Base-by-base conservation (phyloP, 2,888 invertebrate species). In the Dicyrtoma fusca region DNA sequence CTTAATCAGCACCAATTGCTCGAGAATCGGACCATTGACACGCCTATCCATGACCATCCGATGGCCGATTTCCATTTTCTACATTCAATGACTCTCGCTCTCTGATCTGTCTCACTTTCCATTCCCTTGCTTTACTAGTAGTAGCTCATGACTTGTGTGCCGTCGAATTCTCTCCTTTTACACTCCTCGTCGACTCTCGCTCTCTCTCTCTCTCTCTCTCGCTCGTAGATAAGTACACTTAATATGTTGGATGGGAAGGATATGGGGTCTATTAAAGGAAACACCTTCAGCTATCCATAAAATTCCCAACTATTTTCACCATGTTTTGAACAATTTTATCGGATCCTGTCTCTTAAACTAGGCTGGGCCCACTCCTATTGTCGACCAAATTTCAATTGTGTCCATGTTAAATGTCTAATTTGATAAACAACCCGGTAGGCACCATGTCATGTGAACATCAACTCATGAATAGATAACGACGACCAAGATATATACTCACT, bases 1-100 rank as follows among this genome's bases (percentile, higher is more conserved):
- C 78, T 80, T 80, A 80, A 80, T 80, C 80, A 80, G 80, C 79
- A 77, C 75, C 79, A 80, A 80, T 80, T 79, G 80, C 79, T 74
- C 71, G 73, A 75, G 78, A 79, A 80, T 79, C 76, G 77, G 77
- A 72, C 78, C 77, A 79, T 79, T 80, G 79, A 80, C 80, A 79
- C 80, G 80, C 80, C 80, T 79, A 71, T 78, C 76, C 64, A 71
- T 76, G 75, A 77, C 76, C 77, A 74, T 74, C 72, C 71, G 73
- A 72, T 74, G 65, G 70, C 62, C 70, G 74, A 70, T 74, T 72
- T 72, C 69, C 74, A 75, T 75, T 75, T 73, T 68, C 70, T 49
- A 62, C 62, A 61, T 66, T 47, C 69, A 61, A 61, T 66, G 66
- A 25, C 62, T 63, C 42, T 47, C 19, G 55, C 63, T 72, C 65